Conservation (phyloP, 2,888 invertebrate species). For the Syrista parreyssii region DNA sequence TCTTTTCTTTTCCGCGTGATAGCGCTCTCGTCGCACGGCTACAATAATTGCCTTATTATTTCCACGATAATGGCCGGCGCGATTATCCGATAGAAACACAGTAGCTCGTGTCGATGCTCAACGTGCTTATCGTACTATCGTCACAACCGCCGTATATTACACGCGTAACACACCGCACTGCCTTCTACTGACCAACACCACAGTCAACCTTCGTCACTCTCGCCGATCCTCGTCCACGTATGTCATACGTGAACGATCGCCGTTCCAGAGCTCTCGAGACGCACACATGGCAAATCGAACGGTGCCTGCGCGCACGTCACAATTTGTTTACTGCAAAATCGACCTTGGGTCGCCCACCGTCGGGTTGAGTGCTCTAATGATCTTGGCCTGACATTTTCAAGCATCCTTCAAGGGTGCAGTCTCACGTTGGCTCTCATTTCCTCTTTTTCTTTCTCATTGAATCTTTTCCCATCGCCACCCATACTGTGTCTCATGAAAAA, state of each 20-base stretch:
- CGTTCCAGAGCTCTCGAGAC: no score
- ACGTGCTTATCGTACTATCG: no score
- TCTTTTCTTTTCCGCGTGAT: no score
- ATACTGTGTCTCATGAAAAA: not conserved
- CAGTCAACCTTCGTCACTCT: not conserved
- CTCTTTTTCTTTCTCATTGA: not conserved
- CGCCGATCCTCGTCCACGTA: slow-evolving; percentile 7
- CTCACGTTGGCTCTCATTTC: not conserved
- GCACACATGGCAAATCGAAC: not conserved
- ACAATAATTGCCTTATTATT: no score
- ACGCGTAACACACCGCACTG: no score
- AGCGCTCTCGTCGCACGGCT: no score
- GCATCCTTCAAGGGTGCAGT: no score
- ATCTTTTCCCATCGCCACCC: not conserved
- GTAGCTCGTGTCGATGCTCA: no score
- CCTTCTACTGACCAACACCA: no score
- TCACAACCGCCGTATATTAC: no score
- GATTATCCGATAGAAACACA: no score
- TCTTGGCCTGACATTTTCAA: slow-evolving; percentile 41
- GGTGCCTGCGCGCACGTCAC: slow-evolving; percentile 8
- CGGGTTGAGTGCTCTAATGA: slow-evolving; percentile 36
- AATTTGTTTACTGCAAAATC: slow-evolving; percentile 35
- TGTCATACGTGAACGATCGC: not conserved
- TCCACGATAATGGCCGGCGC: no score
- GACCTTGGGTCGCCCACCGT: slow-evolving; percentile 39